Evolutionary conservation across 1,140 invertebrate genomes (phyloP).

Genomic region (Bombus vancouverensis): DNA sequence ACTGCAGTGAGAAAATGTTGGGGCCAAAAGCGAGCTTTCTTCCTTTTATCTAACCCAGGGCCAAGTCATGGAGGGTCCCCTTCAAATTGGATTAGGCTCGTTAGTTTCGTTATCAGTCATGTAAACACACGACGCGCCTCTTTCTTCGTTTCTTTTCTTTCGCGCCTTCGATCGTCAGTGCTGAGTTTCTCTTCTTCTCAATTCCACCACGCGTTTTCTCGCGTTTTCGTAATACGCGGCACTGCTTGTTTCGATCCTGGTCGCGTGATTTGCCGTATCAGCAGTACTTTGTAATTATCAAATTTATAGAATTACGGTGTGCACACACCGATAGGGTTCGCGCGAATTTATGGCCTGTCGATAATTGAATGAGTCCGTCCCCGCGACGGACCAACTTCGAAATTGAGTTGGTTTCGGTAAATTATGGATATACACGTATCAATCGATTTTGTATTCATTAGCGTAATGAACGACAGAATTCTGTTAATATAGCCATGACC

Average conservation of each 20-base stretch:
- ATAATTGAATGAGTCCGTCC: constrained; percentile 38
- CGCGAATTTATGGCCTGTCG: constrained; percentile 28
- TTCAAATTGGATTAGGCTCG: constrained; percentile 47
- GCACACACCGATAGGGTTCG: neutral
- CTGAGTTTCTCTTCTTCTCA: neutral
- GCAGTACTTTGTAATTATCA: constrained; percentile 23
- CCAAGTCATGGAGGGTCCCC: neutral
- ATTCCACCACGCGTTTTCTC: neutral
- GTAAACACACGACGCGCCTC: constrained; percentile 10
- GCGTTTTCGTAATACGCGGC: neutral
- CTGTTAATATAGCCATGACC: neutral
- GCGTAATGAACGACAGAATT: constrained; percentile 21
- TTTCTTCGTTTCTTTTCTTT: neutral
- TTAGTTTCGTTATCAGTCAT: constrained; percentile 39
- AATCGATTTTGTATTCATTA: constrained; percentile 34
- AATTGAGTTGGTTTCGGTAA: constrained; percentile 42
- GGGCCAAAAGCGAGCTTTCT: neutral
- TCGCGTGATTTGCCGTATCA: constrained; percentile 19
- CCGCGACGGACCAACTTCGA: constrained; percentile 2
- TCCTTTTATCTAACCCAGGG: constrained; percentile 13
- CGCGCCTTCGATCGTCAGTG: neutral
- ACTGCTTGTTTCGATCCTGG: neutral
- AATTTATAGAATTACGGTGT: constrained; percentile 12
- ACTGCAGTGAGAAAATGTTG: constrained; percentile 6
- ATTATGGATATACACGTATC: constrained; percentile 35